Base-by-base conservation (phyloP, 2,797 vertebrate species). In the Poecilia picta region DNA sequence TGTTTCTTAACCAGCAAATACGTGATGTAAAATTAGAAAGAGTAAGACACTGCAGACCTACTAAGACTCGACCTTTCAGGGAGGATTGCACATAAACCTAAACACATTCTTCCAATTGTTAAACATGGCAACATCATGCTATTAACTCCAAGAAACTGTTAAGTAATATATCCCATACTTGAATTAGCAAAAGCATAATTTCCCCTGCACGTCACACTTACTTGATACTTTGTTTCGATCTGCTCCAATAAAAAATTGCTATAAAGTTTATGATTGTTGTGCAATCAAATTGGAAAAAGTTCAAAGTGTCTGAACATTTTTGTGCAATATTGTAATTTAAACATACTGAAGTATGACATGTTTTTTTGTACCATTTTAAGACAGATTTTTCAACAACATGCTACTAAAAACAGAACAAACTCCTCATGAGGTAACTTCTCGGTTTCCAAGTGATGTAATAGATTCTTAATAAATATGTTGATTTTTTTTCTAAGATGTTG, bases 401-500 rank as follows among this genome's bases (percentile, higher is more conserved):
- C 5, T 8, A 72, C 72, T 76, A 79, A 80, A 72, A 76, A 55
- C 66, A 18, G 7, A 66, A 16, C 18, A 68, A 68, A 68, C 41
- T 39, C 43, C n/a, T 45, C 25, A 45, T 45, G 39, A 76, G 47
- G 72, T 70, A 81, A 81, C 71, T 8, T 41, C 41, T 41, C 41
- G 47, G 36, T 71, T 79, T 75, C 81, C 33, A 83, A 76, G 83
- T 83, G 55, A 89, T 81, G 78, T 23, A 1, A 72, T 82, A 55
- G 74, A 74, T 76, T 85, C 47, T 84, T 83, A 68, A 77, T 51
- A 13, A 20, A 68, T 79, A 83, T 55, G 75, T 23, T 80, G 78
- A 77, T 79, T 4, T 45, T 43, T 43, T 43, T 45, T 71, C 5
- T n/a, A 13, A 71, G 12, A n/a, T 71, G 23, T 16, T 33, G 68